Evolutionary conservation across 2,113 vertebrate species (phyloP), one percentile per base, ranked within the genome.

Genomic region (Indri indri): DNA sequence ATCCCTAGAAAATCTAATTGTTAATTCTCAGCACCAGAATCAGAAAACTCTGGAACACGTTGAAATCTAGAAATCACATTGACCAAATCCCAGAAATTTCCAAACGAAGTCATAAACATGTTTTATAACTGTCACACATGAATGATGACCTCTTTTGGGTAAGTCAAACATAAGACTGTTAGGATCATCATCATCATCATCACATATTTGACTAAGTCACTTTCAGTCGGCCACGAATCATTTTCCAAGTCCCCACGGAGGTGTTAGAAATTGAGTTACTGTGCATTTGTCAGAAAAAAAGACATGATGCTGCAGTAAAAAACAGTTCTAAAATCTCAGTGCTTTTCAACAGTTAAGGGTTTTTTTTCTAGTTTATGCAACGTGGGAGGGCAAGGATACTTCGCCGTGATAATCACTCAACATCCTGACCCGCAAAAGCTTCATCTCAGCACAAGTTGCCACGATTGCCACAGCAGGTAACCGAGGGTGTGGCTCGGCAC

Each of bases 11-110:
- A 2, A 37, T 4, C 2, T 57, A 42, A 59, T 93, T 34, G 25
- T 73, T 52, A 79, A 95, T 96, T 30, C 3, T 87, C 22, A 17
- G 10, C 65, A 66, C 91, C 65, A 94, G 77, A 96, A 57, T 7
- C 45, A 71, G 20, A 96, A 83, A 42, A 81, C 16, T 18, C 2
- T 47, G 18, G 61, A 9, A 59, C 23, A 10, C 14, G 40, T 20
- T 50, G 85, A 91, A 70, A 93, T 59, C 14, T 57, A 1, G 18
- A 47, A 74, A 5, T 40, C 32, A 20, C 13, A 63, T 30, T 91
- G 74, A 40, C 40, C 25, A 63, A 54, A 70, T 30, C 42, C 42
- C 27, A 65, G 25, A 83, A 82, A 59, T 23, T 42, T 1, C 37
- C 61, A 68, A n/a, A 66, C 10, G 1, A 93, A 50, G 47, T n/a